Conservation (phyloP, 1,140 invertebrate species). For the Aphidius gifuensis region DNA sequence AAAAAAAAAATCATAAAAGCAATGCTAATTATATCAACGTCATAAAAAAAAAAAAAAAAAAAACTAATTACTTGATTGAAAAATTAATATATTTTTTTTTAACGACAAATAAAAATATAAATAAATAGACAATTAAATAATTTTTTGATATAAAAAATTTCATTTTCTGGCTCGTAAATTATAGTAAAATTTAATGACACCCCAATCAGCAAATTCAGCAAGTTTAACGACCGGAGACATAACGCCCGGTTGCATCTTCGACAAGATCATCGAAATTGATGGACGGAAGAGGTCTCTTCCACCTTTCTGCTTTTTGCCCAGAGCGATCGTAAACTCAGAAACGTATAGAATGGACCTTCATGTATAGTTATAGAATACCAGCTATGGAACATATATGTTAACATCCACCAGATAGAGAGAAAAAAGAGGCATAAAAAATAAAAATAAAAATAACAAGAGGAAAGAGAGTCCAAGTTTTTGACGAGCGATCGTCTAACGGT, state of each 20-base stretch:
- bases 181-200: constrained; percentile 9
- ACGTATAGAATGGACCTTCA: constrained; percentile 14
- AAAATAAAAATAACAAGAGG: no score
- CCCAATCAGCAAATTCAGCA: no score
- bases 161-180: neutral
- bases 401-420: neutral
- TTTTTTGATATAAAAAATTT: no score
- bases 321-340: constrained; percentile 20
- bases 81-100: no score
- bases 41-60: no score
- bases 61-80: no score
- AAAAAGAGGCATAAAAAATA: neutral
- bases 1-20: no score
- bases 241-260: constrained; percentile 11
- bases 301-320: constrained; percentile 12
- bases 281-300: constrained; percentile 11
- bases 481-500: constrained; percentile 9
- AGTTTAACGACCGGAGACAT: neutral
- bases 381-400: no score
- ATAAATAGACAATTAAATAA: no score
- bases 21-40: no score
- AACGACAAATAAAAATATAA: no score
- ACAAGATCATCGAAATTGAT: constrained; percentile 17
- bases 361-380: neutral
- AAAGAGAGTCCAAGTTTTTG: constrained; percentile 4